Conservation (phyloP, 1,140 invertebrate species). For the Tenebrio molitor region DNA sequence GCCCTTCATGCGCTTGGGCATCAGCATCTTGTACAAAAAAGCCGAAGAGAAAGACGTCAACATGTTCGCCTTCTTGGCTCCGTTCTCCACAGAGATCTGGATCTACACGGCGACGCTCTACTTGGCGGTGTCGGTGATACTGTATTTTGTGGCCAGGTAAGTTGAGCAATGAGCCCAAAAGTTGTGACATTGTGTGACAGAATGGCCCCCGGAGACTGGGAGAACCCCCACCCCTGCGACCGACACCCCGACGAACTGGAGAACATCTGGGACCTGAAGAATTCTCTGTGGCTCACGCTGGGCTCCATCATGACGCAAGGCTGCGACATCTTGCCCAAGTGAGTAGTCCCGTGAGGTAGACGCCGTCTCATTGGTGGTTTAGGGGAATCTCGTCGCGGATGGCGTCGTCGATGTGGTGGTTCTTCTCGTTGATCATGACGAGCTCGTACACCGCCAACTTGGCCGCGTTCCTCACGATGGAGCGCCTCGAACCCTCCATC, state of each 20-base stretch:
- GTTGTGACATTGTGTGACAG: too few species aligned
- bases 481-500: conserved; percentile 87
- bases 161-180: too few species aligned
- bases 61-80: conserved; percentile 89
- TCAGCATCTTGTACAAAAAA: conserved; percentile 85
- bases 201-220: conserved; percentile 90
- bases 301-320: conserved; percentile 87
- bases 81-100: conserved; percentile 92
- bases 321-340: conserved; percentile 85
- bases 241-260: conserved; percentile 83
- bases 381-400: conserved; percentile 83
- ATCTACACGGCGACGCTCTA: conserved; percentile 91
- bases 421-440: conserved; percentile 95
- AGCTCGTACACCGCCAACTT: conserved; percentile 97
- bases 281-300: conserved; percentile 83
- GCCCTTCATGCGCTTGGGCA: conserved; percentile 90
- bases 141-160: conserved; percentile 50
- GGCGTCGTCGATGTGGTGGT: conserved; percentile 93
- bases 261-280: conserved; percentile 83
- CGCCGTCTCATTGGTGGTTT: conserved; percentile 23
- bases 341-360: conserved; percentile 65
- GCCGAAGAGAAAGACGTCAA: conserved; percentile 77
- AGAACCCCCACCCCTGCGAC: conserved; percentile 88
- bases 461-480: conserved; percentile 93
- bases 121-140: conserved; percentile 78